Evolutionary conservation across 2,888 invertebrate species (phyloP), one percentile per base, ranked within the genome.

Genomic region (Abrostola tripartita): DNA sequence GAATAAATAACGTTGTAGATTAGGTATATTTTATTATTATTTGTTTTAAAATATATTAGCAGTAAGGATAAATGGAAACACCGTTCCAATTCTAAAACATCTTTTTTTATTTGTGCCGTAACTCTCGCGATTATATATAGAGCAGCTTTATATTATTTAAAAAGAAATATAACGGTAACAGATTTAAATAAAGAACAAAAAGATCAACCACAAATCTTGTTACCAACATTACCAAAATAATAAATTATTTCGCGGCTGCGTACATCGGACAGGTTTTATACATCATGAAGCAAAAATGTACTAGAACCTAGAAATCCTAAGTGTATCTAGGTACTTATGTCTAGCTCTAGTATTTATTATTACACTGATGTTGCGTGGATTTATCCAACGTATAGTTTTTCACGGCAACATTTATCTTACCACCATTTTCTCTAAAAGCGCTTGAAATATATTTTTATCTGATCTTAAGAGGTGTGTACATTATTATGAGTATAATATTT

Each of bases 401-500:
- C 52, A 52, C 38, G 61, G 61, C 51, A 59, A 65, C 54, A 40
- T 74, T 78, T 74, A 41, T 57, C 56, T 59, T 52, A 53, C 38
- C 37, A 36, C 56, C 60, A 70, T 70, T 71, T 71, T 77, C 47
- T 65, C 57, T 67, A 72, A 75, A 69, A 75, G 72, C 61, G 62
- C 35, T 68, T 67, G 61, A 69, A 68, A 71, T 70, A 54, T 68
- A 57, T 72, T 77, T 71, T 72, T 72, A 53, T 68, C 35, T 49
- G 51, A 37, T 41, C 44, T 67, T 9, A 64, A 24, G 68, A 38
- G n/a, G n/a, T 0, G n/a, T 62, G 53, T 54, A 67, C 35, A 71
- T 14, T 52, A 9, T 14, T 41, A 0, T 37, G 14, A 24, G 0
- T n/a, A 14, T 24, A 35, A 9, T 56, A 38, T 47, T 56, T 37